Base-by-base conservation (phyloP, 2,888 invertebrate species). In the Nasonia oneida region DNA sequence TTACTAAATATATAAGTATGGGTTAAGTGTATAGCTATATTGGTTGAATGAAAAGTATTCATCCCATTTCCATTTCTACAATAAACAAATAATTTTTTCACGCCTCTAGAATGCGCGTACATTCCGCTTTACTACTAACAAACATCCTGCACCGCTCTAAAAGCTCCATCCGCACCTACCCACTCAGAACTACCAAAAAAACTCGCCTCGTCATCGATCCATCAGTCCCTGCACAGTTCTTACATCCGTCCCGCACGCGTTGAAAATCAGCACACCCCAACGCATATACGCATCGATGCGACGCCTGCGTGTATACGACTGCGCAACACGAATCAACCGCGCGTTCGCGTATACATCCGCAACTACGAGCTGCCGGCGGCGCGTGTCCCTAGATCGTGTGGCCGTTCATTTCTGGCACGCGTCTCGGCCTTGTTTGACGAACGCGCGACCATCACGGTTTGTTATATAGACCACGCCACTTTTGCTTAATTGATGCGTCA, bases 351-450 rank as follows among this genome's bases (percentile, higher is more conserved):
- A 29, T 29, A n/a, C 39, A n/a, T 15, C n/a, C 3, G n/a, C 42
- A n/a, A 3, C 18, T 57, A 53, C 85, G 86, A 86, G 87, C 83
- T 87, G 90, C 90, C 23, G n/a, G 89, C 91, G 91, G 89, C 91
- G 91, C 91, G 91, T 92, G 92, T 90, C 91, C 87, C 91, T 93
- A 29, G 33, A 33, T 29, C 33, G 73, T 92, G 91, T 88, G 88
- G 87, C 88, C 91, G 91, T 92, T 91, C 90, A 90, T 88, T 85
- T 80, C 70, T 82, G 89, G 89, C 90, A 91, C 91, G 91, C 91
- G 91, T 37, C 71, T 42, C 64, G 74, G 33, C 23, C 81, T 90
- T 92, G 91, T 92, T 91, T 91, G 90, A 90, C 88, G 89, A 90
- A 89, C 73, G 64, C 64, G 61, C 89, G 90, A 83, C 74, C 84